Percentiles rank a stretch among this genome's conserved stretches.
phyloP scores from a whole-genome alignment of 2,888 invertebrate genomes.

The Macaria notata region DNA sequence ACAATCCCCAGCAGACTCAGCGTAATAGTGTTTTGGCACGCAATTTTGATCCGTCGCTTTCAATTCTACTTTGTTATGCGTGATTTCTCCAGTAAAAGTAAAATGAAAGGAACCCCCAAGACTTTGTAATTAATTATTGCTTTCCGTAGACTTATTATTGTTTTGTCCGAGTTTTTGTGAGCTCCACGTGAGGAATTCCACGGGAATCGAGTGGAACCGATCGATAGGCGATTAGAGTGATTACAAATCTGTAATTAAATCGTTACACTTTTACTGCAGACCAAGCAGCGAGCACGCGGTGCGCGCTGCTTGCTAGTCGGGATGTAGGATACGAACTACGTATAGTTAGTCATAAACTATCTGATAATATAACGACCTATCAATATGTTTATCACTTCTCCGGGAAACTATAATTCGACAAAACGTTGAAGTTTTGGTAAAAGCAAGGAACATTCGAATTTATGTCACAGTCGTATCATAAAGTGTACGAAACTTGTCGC shows the following conservation, averaged over 20 bases:
- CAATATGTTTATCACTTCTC: too few species aligned
- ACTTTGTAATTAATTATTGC: constrained; percentile 1
- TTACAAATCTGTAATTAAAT: constrained; percentile 54
- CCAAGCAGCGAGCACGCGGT: constrained; percentile 25
- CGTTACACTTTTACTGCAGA: constrained; percentile 66
- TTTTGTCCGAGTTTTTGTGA: constrained; percentile 23
- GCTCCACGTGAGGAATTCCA: constrained; percentile 19
- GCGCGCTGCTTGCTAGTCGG: too few species aligned
- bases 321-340: too few species aligned
- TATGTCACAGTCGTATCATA: too few species aligned
- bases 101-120: constrained; percentile 12
- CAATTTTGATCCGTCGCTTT: constrained; percentile 1
- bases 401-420: too few species aligned
- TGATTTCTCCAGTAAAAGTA: constrained; percentile 14
- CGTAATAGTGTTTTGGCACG: constrained; percentile 7
- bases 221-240: constrained; percentile 35
- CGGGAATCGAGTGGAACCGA: constrained; percentile 32
- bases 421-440: too few species aligned
- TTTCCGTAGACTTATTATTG: constrained; percentile 9
- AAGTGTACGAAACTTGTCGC: too few species aligned
- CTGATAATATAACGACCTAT: too few species aligned
- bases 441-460: too few species aligned
- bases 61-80: neutral
- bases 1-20: neutral
- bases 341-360: too few species aligned